These are phyloP conservation scores for Panurus biarmicus DNA, from an alignment of 2,113 vertebrate species.

Conservation along the genomic window DNA sequence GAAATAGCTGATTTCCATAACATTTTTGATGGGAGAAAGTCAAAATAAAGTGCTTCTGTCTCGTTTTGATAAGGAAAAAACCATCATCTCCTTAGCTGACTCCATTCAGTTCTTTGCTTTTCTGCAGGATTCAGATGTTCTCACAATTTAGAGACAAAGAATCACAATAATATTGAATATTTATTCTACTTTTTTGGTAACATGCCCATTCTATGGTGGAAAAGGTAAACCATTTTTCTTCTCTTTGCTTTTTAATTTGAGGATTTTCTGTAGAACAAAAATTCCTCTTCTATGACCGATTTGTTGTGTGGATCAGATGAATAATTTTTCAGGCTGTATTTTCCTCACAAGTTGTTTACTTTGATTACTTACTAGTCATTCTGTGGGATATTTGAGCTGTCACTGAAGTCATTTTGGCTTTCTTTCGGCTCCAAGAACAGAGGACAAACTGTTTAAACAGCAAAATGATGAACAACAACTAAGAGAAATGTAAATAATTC, in stretches of 20 bases:
- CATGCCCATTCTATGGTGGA: neutral
- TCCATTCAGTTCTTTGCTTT: neutral
- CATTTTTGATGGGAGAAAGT: neutral
- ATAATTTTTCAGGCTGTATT: neutral
- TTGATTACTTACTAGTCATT: slow-evolving; percentile 21
- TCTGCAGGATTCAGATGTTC: neutral
- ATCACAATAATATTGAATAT: neutral
- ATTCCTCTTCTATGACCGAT: neutral
- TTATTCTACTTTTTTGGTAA: neutral
- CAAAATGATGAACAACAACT: neutral
- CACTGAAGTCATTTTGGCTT: neutral
- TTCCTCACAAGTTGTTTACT: slow-evolving; percentile 11
- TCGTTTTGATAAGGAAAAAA: neutral
- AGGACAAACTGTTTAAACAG: slow-evolving; percentile 37
- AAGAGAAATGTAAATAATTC: slow-evolving; percentile 16
- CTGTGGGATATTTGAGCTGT: slow-evolving; percentile 2
- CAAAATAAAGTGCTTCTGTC: neutral
- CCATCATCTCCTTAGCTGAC: neutral
- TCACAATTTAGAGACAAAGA: neutral
- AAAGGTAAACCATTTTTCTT: neutral
- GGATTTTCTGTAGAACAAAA: neutral
- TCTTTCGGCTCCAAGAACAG: neutral
- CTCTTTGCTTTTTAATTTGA: neutral
- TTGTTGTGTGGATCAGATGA: neutral
- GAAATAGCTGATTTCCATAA: neutral